Conservation (phyloP, 1,140 invertebrate genomes). For the Brachionus paranguensis region DNA sequence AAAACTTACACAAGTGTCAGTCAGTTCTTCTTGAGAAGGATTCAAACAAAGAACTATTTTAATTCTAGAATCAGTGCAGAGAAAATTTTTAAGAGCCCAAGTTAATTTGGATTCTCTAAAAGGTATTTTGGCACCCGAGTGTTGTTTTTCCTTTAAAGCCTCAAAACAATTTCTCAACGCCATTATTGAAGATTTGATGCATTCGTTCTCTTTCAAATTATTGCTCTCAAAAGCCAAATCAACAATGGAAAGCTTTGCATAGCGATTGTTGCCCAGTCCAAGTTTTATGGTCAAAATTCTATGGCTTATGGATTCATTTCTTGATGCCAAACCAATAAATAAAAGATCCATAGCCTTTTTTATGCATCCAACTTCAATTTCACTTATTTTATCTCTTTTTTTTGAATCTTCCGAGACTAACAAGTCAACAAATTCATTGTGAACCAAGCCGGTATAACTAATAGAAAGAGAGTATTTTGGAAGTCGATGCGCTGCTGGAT, state of each 20-base stretch:
- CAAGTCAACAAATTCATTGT: neutral
- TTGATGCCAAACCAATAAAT: neutral
- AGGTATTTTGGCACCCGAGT: constrained; percentile 65
- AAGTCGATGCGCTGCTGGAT: neutral
- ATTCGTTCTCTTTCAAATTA: neutral
- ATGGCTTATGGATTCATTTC: neutral
- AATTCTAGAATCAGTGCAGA: constrained; percentile 91
- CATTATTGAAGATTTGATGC: constrained; percentile 79
- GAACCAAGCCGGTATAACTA: neutral
- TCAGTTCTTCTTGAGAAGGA: constrained; percentile 62
- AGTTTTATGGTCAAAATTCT: neutral
- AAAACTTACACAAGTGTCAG: constrained; percentile 13
- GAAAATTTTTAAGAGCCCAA: constrained; percentile 93
- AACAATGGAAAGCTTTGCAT: neutral
- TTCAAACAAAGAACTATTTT: constrained; percentile 95
- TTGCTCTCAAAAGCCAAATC: neutral
- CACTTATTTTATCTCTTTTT: neutral
- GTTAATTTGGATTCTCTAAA: constrained; percentile 92
- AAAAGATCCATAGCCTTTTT: neutral
- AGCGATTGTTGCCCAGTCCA: neutral
- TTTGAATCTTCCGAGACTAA: neutral
- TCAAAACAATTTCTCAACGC: constrained; percentile 80
- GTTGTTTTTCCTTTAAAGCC: constrained; percentile 72
- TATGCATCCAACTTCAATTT: neutral
- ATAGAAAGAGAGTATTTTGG: neutral